Base-by-base conservation (phyloP, 2,113 vertebrate genomes). In the Coptodon bakossiorum region DNA sequence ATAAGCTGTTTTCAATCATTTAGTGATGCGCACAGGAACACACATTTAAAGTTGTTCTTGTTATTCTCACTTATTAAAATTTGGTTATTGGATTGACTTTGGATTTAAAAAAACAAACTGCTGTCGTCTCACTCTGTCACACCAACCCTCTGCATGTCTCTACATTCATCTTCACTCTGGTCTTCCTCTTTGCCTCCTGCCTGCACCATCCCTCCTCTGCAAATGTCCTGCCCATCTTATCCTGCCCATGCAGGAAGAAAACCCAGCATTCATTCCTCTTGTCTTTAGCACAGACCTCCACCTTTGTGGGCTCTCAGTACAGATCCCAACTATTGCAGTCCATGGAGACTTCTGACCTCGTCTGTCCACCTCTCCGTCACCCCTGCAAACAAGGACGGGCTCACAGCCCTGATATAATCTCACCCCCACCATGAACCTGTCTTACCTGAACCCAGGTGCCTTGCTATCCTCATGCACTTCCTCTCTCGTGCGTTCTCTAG, bases 91-190 rank as follows among this genome's bases (percentile, higher is more conserved):
- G 31, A 0, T 40, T 22, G 2, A 71, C 66, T 71, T 71, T 40
- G 36, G 36, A 24, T 66, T 66, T 40, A 24, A 71, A 43, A 50
- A 43, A 3, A 8, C 17, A 66, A 38, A 1, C 66, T 24, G 17
- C 66, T 24, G 36, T 43, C n/a, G n/a, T 40, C 63, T 43, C 63
- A 1, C 22, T 12, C 0, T 68, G 36, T 24, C 36, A 0, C 63
- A 68, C 12, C 36, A 68, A 2, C 19, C 19, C 7, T 66, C 31
- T 66, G 31, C 61, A 38, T 14, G 36, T 43, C 31, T 43, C 36
- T 24, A 1, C 66, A 4, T 24, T 40, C 66, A 43, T 43, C 66
- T 27, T 71, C n/a, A 3, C n/a, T 43, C 2, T 71, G 66, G n/a
- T 71, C n/a, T 14, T 68, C 36, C 19, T 40, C 63, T 71, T 6